phyloP scores from a whole-genome alignment of 23 tunicate species.

The Halocynthia aurantium region DNA sequence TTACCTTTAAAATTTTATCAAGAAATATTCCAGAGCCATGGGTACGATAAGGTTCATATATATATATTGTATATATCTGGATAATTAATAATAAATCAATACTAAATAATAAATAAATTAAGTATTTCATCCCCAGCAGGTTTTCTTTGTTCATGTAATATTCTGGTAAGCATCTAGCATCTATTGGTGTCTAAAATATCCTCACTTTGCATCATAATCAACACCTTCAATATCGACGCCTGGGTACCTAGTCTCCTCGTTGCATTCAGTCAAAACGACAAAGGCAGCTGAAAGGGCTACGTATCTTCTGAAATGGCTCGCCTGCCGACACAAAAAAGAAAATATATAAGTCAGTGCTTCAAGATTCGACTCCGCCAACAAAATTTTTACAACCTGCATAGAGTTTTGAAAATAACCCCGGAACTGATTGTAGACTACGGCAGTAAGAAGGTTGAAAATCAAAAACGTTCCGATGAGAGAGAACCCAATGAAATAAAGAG shows the following conservation, averaged over 20 bases:
- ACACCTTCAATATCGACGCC: too few relatives aligned
- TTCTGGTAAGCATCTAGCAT: too few relatives aligned
- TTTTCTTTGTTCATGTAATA: too few relatives aligned
- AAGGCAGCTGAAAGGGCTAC: conserved; percentile 88
- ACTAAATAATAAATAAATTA: too few relatives aligned
- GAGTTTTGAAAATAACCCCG: conserved; percentile 93
- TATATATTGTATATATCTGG: too few relatives aligned
- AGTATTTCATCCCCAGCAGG: too few relatives aligned
- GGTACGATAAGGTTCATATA: too few relatives aligned
- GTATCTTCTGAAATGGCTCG: conserved; percentile 66
- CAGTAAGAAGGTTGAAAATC: conserved; percentile 89
- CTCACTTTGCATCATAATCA: too few relatives aligned
- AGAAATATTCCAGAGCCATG: too few relatives aligned
- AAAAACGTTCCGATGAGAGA: conserved; percentile 93
- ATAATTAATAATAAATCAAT: too few relatives aligned
- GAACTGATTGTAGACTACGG: conserved; percentile 96
- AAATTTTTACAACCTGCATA: conserved; percentile 50
- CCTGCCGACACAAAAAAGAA: background rate
- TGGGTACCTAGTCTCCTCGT: background rate
- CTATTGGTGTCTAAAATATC: too few relatives aligned
- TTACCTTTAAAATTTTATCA: too few relatives aligned
- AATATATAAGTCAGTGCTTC: background rate
- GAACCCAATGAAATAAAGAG: conserved; percentile 85
- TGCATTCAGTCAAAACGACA: conserved; percentile 22
- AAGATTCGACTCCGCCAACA: background rate